A percentile compares a stretch with the other conserved stretches of the same genome.
Conservation (phyloP, 2,113 vertebrate species). For the Callipepla californica region DNA sequence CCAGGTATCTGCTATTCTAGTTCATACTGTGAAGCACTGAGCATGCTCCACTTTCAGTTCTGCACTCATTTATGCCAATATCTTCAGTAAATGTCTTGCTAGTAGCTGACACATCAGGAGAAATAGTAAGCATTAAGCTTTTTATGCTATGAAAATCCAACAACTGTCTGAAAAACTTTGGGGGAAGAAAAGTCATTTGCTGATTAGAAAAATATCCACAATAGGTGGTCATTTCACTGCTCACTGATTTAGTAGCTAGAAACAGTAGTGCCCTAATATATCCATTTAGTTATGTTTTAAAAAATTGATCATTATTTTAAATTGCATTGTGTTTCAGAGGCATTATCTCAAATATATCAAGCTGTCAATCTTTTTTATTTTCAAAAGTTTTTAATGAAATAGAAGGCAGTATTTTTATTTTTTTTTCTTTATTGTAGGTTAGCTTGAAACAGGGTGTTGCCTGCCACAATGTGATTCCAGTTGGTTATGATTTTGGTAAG, state of each 20-base stretch:
- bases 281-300: background rate
- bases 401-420: background rate
- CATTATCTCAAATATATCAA: background rate
- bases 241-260: background rate
- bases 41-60: background rate
- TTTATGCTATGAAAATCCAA: background rate
- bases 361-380: background rate
- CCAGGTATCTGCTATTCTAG: background rate
- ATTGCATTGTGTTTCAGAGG: background rate
- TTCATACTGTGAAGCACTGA: background rate
- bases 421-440: conserved; percentile 68
- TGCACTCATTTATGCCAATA: background rate
- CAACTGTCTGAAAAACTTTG: background rate
- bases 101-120: background rate
- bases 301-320: background rate
- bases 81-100: background rate
- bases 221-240: background rate
- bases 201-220: background rate
- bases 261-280: background rate
- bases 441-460: conserved; percentile 87
- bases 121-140: background rate
- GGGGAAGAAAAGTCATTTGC: background rate
- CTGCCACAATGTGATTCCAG: conserved; percentile 69
- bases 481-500: conserved; percentile 93
- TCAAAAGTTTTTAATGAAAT: background rate